phyloP scores from a whole-genome alignment of 2,888 invertebrate genomes.

The Tiliacea citrago region DNA sequence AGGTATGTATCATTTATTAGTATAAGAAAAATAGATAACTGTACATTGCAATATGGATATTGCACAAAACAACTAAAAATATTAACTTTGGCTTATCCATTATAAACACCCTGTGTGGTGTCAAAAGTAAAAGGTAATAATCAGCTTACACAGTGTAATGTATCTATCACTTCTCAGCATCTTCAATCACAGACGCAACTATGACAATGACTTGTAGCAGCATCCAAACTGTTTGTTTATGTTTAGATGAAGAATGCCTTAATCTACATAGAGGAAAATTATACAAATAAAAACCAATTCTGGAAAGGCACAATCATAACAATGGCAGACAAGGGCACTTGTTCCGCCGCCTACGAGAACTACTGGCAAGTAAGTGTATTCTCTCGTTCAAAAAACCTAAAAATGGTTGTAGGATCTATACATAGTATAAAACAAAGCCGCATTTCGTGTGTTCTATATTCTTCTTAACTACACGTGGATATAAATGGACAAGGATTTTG shows the following conservation, averaged over 20 bases:
- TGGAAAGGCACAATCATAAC: constrained; percentile 32
- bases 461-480: not conserved
- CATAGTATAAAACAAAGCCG: not conserved
- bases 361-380: not conserved
- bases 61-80: constrained; percentile 88
- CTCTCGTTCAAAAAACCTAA: not conserved
- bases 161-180: constrained; percentile 70
- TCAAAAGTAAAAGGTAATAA: constrained; percentile 72
- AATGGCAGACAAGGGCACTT: constrained; percentile 1
- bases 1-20: constrained; percentile 77
- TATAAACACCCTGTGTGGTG: constrained; percentile 81
- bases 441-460: not conserved
- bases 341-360: constrained; percentile 15
- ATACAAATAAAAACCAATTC: constrained; percentile 30
- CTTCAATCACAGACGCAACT: constrained; percentile 72
- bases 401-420: not conserved
- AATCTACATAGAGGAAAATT: constrained; percentile 7
- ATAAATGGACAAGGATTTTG: not conserved
- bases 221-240: constrained; percentile 63
- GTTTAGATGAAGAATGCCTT: constrained; percentile 16
- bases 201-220: constrained; percentile 68
- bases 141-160: constrained; percentile 70
- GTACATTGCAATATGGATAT: constrained; percentile 89
- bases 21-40: constrained; percentile 82
- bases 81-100: constrained; percentile 90